Evolutionary conservation across 2,797 vertebrate genomes (phyloP).

Genomic region (Sebastes reedi): DNA sequence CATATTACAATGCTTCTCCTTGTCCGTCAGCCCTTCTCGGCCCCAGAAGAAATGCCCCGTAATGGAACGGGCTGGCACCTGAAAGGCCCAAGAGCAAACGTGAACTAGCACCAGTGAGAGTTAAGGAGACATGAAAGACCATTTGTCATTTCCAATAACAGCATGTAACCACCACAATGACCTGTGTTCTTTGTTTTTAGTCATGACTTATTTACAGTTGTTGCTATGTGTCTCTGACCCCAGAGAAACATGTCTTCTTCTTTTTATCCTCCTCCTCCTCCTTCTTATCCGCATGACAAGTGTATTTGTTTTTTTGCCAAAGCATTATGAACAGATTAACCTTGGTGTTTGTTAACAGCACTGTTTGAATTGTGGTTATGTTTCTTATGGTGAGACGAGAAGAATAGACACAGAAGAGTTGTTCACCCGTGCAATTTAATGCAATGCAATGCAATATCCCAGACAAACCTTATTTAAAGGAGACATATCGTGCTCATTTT

Average conservation of each 20-base stretch:
- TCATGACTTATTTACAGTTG: slow-evolving; percentile 69
- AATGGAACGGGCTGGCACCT: slow-evolving; percentile 75
- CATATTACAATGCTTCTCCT: slow-evolving; percentile 67
- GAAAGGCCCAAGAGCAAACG: slow-evolving; percentile 58
- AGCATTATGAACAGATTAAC: background rate
- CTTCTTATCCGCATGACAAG: background rate
- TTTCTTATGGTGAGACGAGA: background rate
- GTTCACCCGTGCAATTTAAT: background rate
- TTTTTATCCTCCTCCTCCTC: background rate
- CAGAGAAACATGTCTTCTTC: slow-evolving; percentile 28
- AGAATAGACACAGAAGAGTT: background rate
- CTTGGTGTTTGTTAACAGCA: background rate
- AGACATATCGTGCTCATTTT: no score
- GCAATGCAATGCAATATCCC: background rate
- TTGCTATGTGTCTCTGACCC: slow-evolving; percentile 41
- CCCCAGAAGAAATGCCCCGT: slow-evolving; percentile 60
- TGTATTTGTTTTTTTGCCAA: background rate
- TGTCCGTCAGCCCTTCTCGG: slow-evolving; percentile 40
- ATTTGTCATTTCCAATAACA: slow-evolving; percentile 78
- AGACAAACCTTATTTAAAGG: no score
- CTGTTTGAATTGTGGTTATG: background rate
- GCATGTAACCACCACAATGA: slow-evolving; percentile 57
- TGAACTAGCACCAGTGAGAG: slow-evolving; percentile 53
- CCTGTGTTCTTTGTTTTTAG: slow-evolving; percentile 58
- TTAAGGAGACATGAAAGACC: slow-evolving; percentile 71